Percentiles rank a stretch among this genome's conserved stretches.
These are phyloP conservation scores for Vicugna pacos DNA, from an alignment of 2,113 vertebrate genomes.

Conservation along the genomic window DNA sequence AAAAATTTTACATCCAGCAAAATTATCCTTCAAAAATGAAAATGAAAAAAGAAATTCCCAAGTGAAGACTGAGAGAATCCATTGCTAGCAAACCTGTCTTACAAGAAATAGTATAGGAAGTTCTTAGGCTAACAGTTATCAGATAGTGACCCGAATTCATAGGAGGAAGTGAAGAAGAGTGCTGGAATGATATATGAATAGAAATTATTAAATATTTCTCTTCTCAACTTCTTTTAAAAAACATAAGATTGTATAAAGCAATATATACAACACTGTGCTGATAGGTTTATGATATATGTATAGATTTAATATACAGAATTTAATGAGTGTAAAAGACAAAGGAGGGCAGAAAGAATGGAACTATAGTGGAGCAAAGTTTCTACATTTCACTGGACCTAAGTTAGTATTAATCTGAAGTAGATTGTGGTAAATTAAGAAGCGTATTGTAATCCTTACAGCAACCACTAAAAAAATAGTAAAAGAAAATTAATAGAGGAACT, in stretches of 20 bases:
- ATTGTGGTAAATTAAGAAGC: slow-evolving; percentile 20
- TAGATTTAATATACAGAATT: neutral
- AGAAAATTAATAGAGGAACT: neutral
- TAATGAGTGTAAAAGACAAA: neutral
- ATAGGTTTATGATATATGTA: neutral
- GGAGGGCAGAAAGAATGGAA: neutral
- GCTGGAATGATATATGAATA: neutral
- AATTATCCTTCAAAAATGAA: slow-evolving; percentile 7
- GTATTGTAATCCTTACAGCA: neutral
- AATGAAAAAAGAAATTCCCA: neutral
- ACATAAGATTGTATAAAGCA: neutral
- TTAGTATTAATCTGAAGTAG: neutral
- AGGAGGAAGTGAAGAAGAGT: neutral
- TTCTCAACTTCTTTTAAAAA: neutral
- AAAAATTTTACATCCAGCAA: neutral
- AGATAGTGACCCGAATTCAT: neutral
- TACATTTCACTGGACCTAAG: neutral
- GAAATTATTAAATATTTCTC: neutral
- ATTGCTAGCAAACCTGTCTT: neutral
- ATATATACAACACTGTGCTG: neutral
- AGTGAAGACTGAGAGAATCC: neutral
- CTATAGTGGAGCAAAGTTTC: neutral
- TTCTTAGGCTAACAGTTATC: neutral
- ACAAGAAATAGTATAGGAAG: neutral
- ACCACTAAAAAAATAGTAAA: neutral